phyloP scores from a whole-genome alignment of 2,797 vertebrate species.

The Spheniscus humboldti region DNA sequence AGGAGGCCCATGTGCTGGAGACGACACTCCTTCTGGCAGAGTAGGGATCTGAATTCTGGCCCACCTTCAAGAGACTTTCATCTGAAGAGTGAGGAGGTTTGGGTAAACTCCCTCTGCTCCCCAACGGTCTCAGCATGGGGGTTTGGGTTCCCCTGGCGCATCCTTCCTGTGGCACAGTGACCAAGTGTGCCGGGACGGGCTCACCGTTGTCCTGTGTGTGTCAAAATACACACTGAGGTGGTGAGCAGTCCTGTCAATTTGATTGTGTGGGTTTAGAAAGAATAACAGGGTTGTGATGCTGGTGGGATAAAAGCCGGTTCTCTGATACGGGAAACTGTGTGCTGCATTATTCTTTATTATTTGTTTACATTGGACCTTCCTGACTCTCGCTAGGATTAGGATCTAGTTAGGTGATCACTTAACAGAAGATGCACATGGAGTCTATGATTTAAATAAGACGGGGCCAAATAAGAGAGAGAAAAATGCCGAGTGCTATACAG shows the following conservation, averaged over 20 bases:
- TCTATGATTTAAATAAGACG: neutral
- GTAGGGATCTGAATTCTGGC: neutral
- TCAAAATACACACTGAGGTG: neutral
- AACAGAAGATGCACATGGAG: fast-evolving
- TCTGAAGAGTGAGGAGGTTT: neutral
- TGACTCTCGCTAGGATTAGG: fast-evolving
- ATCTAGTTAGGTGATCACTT: too few relatives aligned
- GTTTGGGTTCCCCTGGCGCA: fast-evolving
- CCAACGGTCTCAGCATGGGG: fast-evolving
- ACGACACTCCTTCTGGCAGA: neutral
- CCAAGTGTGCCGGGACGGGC: fast-evolving
- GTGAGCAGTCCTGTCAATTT: fast-evolving
- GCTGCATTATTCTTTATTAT: neutral
- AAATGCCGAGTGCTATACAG: fast-evolving
- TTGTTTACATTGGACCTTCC: neutral
- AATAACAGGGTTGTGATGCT: neutral
- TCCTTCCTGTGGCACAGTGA: fast-evolving
- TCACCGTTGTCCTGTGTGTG: fast-evolving
- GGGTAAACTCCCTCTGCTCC: neutral
- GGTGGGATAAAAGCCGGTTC: neutral
- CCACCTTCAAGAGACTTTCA: neutral
- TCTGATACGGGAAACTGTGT: neutral
- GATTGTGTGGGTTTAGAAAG: neutral
- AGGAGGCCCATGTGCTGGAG: neutral
- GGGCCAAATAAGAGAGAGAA: neutral